Evolutionary conservation across 2,888 invertebrate species (phyloP), one percentile per base, ranked within the genome.

Genomic region (Drosophila peninsularis): DNA sequence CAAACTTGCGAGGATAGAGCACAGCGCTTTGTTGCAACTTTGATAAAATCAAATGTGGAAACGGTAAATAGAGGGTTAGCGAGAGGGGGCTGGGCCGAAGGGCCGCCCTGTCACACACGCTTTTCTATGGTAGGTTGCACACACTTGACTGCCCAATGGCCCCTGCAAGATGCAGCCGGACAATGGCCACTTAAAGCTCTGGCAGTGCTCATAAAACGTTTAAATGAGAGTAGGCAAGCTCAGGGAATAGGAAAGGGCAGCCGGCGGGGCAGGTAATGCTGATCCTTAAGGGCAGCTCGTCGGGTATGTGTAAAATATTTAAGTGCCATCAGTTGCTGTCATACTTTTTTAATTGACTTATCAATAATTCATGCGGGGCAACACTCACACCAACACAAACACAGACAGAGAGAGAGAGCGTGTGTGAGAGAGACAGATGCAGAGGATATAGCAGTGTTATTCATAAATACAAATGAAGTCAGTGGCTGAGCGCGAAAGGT

Each of bases 331-430:
- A 82, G 83, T 68, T 77, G 80, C 80, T 81, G 82, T 80, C 80
- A 79, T 89, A 80, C 79, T 81, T 88, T 89, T 90, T 91, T 91
- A 90, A 91, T 91, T 91, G 90, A 90, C 87, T 90, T 88, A 90
- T 90, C 80, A 89, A 87, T 90, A 89, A 90, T 91, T 90, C 89
- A 90, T 89, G 81, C 72, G 50, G 54, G 64, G 64, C 68, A 42
- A 62, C 70, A 63, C 32, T 65, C 36, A 50, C 39, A 36, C 66
- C 55, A 27, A 60, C 54, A 61, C n/a, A 61, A 41, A 71, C 19
- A 34, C 17, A 42, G 14, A 13, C 14, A 17, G n/a, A 52, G 54
- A 14, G 30, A 41, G 32, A 49, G 19, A 19, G 24, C 11, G 27
- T 19, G 39, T 24, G 10, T 24, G 14, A 19, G 7, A 14, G 19